These are phyloP conservation scores for Idaea dimidiata DNA, from an alignment of 2,888 invertebrate species.

Conservation along the genomic window DNA sequence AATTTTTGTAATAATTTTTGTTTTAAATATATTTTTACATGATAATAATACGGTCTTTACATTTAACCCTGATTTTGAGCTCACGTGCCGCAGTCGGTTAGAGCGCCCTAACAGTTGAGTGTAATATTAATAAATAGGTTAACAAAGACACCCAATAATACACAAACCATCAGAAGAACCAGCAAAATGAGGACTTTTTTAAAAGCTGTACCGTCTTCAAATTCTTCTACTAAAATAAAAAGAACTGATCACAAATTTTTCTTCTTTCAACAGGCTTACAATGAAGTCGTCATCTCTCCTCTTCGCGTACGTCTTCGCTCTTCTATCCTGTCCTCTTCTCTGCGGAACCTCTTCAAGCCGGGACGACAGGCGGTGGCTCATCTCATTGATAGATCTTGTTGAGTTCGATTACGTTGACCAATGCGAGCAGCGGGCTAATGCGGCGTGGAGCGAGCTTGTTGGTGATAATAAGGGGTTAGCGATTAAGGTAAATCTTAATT, in stretches of 20 bases:
- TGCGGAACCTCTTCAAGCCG: conserved; percentile 59
- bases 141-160: too few relatives aligned
- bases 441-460: conserved; percentile 66
- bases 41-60: too few relatives aligned
- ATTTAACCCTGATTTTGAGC: too few relatives aligned
- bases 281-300: conserved; percentile 58
- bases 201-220: neutral
- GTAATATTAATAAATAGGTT: too few relatives aligned
- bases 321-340: conserved; percentile 47
- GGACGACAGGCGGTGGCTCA: conserved; percentile 61
- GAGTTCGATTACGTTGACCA: conserved; percentile 74
- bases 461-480: conserved; percentile 55
- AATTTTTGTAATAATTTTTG: too few relatives aligned
- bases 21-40: too few relatives aligned
- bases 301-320: conserved; percentile 51
- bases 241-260: neutral
- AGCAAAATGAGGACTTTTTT: too few relatives aligned
- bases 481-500: conserved; percentile 59
- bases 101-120: too few relatives aligned
- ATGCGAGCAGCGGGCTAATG: conserved; percentile 62
- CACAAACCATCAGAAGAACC: too few relatives aligned
- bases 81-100: too few relatives aligned
- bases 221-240: neutral
- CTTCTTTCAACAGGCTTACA: conserved; percentile 45
- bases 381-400: conserved; percentile 64